Percentiles rank a stretch among this genome's conserved stretches.
Evolutionary conservation across 2,888 invertebrate genomes (phyloP).

Genomic region (Malthinus flaveolus): DNA sequence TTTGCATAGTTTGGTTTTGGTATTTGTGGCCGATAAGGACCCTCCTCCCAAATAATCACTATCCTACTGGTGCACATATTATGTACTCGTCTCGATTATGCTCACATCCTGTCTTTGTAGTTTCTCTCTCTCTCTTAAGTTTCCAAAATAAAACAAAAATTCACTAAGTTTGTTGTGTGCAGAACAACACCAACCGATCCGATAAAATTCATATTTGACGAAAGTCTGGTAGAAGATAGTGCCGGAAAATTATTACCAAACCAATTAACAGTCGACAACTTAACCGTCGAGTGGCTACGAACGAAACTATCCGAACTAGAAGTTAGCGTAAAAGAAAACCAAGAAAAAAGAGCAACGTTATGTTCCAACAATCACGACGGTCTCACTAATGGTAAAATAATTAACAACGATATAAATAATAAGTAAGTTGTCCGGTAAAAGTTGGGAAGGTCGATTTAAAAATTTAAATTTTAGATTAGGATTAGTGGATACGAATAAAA

Average conservation of each 20-base stretch:
- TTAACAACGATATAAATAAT: slow-evolving; percentile 44
- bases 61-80: too few species aligned
- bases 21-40: too few species aligned
- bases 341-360: slow-evolving; percentile 61
- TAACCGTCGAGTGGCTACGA: slow-evolving; percentile 88
- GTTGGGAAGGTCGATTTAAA: slow-evolving; percentile 27
- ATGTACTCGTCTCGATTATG: too few species aligned
- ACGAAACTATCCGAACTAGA: slow-evolving; percentile 80
- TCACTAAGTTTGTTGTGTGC: slow-evolving; percentile 34
- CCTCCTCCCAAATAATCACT: too few species aligned
- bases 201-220: slow-evolving; percentile 82
- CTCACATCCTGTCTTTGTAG: too few species aligned
- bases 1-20: too few species aligned
- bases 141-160: not conserved
- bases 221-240: slow-evolving; percentile 84
- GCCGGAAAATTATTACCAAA: slow-evolving; percentile 86
- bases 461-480: slow-evolving; percentile 12
- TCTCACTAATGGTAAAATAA: slow-evolving; percentile 49
- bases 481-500: slow-evolving; percentile 49
- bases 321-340: slow-evolving; percentile 74
- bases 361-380: slow-evolving; percentile 39
- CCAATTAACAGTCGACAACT: slow-evolving; percentile 87
- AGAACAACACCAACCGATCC: slow-evolving; percentile 82
- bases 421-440: slow-evolving; percentile 38
- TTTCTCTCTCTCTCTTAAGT: too few species aligned